Conservation (phyloP, 2,888 invertebrate species). For the Cryptocephalus primarius region DNA sequence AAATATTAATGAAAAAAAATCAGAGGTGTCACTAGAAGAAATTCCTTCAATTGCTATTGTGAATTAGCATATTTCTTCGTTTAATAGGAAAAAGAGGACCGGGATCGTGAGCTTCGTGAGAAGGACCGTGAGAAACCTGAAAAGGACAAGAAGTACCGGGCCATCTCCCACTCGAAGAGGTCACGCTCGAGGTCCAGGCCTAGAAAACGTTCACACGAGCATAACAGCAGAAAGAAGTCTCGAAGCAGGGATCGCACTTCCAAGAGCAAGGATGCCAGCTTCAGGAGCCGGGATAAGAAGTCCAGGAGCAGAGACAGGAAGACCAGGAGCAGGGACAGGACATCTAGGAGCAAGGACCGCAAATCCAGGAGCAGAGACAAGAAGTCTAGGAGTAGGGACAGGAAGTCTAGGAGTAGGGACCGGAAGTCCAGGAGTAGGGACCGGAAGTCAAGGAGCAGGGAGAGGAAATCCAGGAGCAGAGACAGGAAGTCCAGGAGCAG, state of each 20-base stretch:
- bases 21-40: too few species aligned
- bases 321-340: slow-evolving; percentile 20
- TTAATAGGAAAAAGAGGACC: slow-evolving; percentile 63
- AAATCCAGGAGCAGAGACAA: slow-evolving; percentile 11
- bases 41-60: too few species aligned
- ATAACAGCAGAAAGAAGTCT: slow-evolving; percentile 5
- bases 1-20: too few species aligned
- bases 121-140: slow-evolving; percentile 33
- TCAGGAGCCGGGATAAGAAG: slow-evolving; percentile 14
- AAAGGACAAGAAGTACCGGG: slow-evolving; percentile 39
- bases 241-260: slow-evolving; percentile 21
- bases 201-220: slow-evolving; percentile 5
- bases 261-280: slow-evolving; percentile 19
- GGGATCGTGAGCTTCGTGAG: slow-evolving; percentile 43
- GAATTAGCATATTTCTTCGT: too few species aligned
- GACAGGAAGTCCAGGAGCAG: slow-evolving; percentile 15
- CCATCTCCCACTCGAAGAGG: slow-evolving; percentile 30
- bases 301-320: slow-evolving; percentile 21
- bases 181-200: slow-evolving; percentile 24
- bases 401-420: slow-evolving; percentile 9
- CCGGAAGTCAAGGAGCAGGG: slow-evolving; percentile 11
- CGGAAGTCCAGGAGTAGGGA: slow-evolving; percentile 11
- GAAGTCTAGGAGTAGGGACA: slow-evolving; percentile 15
- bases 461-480: slow-evolving; percentile 15
- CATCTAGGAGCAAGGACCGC: slow-evolving; percentile 13